phyloP scores from a whole-genome alignment of 2,113 vertebrate species.

The Mirza zaza region DNA sequence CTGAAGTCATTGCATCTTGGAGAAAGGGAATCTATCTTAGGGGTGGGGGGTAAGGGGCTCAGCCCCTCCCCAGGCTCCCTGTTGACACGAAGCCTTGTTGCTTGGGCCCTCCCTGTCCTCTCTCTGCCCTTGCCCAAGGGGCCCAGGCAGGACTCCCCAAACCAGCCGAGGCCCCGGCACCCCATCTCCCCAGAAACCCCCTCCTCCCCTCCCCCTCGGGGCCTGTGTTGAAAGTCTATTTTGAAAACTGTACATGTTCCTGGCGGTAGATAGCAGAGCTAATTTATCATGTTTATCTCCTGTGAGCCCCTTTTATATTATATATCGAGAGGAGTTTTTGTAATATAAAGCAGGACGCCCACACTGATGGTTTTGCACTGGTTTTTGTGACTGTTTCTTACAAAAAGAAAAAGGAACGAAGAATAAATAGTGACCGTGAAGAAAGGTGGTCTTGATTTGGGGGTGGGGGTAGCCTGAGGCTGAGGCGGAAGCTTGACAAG shows the following conservation, averaged over 20 bases:
- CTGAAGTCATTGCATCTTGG: not conserved
- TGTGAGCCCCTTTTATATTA: slow-evolving; percentile 84
- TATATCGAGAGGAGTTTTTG: slow-evolving; percentile 74
- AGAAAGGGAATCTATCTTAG: not conserved
- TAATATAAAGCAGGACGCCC: slow-evolving; percentile 84
- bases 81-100: not conserved
- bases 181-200: not conserved
- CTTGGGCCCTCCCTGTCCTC: no score
- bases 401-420: slow-evolving; percentile 72
- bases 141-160: not conserved
- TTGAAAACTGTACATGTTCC: slow-evolving; percentile 81
- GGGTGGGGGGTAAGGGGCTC: not conserved
- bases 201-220: not conserved
- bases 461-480: not conserved
- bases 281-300: slow-evolving; percentile 84
- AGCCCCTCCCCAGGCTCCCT: no score
- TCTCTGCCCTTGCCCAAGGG: not conserved
- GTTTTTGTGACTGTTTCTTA: slow-evolving; percentile 86
- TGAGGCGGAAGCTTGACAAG: not conserved
- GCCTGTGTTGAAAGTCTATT: slow-evolving; percentile 83
- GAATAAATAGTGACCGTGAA: slow-evolving; percentile 84
- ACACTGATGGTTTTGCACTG: slow-evolving; percentile 80
- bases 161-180: not conserved
- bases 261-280: slow-evolving; percentile 82
- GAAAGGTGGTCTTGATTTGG: slow-evolving; percentile 78